These are phyloP conservation scores for Centropus unirufus DNA, from an alignment of 2,113 vertebrate species.

Conservation along the genomic window DNA sequence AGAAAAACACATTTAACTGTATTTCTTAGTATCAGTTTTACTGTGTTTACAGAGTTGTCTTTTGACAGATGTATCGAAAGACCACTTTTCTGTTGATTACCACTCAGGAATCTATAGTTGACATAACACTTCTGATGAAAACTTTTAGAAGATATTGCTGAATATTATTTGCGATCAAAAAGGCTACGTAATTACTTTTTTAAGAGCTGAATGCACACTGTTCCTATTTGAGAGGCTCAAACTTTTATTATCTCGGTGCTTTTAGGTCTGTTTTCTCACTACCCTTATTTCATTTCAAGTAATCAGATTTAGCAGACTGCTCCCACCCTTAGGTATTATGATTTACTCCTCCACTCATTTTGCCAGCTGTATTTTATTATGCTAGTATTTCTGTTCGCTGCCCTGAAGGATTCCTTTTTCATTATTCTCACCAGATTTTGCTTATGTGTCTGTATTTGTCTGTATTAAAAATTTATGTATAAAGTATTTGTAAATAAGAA, in stretches of 20 bases:
- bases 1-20: not conserved
- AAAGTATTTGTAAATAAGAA: conserved; percentile 30
- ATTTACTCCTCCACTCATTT: conserved; percentile 3
- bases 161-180: not conserved
- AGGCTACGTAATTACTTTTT: not conserved
- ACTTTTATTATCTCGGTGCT: conserved; percentile 10
- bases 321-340: conserved; percentile 6
- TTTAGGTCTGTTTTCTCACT: not conserved
- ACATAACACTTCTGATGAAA: not conserved
- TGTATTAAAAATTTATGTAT: not conserved
- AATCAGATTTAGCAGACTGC: conserved; percentile 25
- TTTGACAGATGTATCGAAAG: not conserved
- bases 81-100: not conserved
- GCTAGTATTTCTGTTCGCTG: not conserved
- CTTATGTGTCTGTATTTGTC: not conserved
- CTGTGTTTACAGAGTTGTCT: not conserved
- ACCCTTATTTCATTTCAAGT: conserved; percentile 16
- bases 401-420: conserved; percentile 30
- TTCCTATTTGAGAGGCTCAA: not conserved
- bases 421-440: conserved; percentile 42
- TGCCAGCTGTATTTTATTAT: conserved; percentile 22
- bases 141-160: not conserved
- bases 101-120: not conserved
- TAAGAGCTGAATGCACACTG: not conserved
- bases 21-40: not conserved